A percentile compares a stretch with the other conserved stretches of the same genome.
phyloP scores from a whole-genome alignment of 53 echinoderm and acorn worm species.

The Glandiceps talaboti region DNA sequence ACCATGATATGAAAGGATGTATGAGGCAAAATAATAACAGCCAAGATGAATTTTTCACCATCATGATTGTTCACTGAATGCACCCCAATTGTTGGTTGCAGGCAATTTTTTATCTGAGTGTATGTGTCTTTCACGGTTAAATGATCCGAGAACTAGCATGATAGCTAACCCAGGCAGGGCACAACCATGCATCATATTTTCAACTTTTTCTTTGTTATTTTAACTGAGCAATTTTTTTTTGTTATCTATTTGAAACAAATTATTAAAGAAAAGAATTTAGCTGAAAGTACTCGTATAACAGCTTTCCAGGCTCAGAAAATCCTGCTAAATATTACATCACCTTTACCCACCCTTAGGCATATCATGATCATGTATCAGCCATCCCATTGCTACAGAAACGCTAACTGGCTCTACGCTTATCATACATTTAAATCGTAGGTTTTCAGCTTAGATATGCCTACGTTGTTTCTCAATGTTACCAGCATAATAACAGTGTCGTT shows the following conservation, averaged over 20 bases:
- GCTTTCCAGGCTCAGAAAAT: background rate
- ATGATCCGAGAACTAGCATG: no score
- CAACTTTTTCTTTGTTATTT: no score
- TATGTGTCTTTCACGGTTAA: no score
- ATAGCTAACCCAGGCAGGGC: no score
- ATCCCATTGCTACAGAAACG: background rate
- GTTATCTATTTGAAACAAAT: no score
- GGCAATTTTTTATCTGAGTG: no score
- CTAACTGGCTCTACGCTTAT: background rate
- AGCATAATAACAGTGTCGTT: background rate
- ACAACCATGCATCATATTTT: no score
- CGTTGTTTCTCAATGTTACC: background rate
- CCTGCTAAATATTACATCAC: background rate
- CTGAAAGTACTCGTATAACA: background rate
- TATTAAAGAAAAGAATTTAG: no score
- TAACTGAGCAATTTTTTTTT: no score
- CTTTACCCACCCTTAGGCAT: background rate
- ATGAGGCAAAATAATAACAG: background rate
- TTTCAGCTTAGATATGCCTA: background rate
- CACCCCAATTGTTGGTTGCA: background rate
- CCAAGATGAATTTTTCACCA: background rate
- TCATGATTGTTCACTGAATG: background rate
- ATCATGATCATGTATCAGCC: background rate
- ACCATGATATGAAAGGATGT: no score
- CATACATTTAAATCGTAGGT: background rate